A percentile compares a stretch with the other conserved stretches of the same genome.
Conservation (phyloP, 2,888 invertebrate species). For the Frankliniella intonsa region DNA sequence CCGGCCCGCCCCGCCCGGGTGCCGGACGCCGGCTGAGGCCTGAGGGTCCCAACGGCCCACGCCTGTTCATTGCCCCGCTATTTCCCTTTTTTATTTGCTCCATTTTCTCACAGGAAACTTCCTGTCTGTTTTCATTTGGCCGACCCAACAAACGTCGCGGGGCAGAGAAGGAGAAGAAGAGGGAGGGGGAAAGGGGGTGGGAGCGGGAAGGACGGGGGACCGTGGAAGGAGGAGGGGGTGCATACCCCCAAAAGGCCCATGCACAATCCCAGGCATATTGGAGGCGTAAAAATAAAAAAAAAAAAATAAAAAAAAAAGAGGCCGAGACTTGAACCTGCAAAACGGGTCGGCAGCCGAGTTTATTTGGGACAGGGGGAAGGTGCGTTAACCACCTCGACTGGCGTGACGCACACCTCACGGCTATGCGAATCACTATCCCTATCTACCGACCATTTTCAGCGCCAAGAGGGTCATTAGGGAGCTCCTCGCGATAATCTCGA, state of each 20-base stretch:
- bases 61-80: neutral
- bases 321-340: no score
- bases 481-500: no score
- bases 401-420: no score
- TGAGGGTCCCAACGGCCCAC: neutral
- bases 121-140: constrained; percentile 19
- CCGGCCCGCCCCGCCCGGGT: no score
- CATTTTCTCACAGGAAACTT: constrained; percentile 16
- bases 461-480: no score
- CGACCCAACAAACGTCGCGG: neutral
- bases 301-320: neutral
- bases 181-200: neutral
- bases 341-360: no score
- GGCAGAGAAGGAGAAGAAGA: neutral
- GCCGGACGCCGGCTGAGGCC: neutral
- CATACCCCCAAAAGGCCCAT: neutral
- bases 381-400: no score
- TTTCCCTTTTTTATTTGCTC: constrained; percentile 13
- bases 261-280: neutral
- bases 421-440: no score
- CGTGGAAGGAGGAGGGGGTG: neutral
- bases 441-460: no score
- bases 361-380: no score
- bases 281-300: neutral
- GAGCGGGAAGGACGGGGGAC: no score